Conservation (phyloP, 2,797 vertebrate species). For the Tenualosa ilisha region DNA sequence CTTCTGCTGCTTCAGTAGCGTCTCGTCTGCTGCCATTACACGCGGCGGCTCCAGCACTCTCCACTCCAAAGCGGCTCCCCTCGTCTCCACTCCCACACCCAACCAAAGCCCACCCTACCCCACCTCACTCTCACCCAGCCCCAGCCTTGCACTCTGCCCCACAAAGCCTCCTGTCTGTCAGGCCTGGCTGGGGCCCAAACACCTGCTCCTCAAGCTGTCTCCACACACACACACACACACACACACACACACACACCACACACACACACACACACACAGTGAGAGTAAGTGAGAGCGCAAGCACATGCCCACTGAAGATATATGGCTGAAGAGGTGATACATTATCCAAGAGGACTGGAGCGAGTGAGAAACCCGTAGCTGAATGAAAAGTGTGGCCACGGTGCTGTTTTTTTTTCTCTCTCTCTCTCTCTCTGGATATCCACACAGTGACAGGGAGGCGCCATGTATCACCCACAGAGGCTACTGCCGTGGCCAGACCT, state of each 20-base stretch:
- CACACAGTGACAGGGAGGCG: neutral
- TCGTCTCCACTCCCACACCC: neutral
- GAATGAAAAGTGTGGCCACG: constrained; percentile 9
- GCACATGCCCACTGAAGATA: neutral
- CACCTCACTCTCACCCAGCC: no score
- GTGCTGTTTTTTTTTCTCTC: neutral
- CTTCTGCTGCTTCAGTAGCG: neutral
- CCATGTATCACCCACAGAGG: neutral
- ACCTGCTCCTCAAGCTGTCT: constrained; percentile 70
- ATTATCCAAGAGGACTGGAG: neutral
- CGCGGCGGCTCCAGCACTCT: neutral
- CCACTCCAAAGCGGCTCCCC: neutral
- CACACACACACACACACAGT: neutral
- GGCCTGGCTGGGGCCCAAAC: constrained; percentile 58
- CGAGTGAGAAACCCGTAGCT: neutral
- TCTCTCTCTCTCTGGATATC: neutral
- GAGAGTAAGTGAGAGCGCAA: neutral
- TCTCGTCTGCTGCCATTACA: neutral
- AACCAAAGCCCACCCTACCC: neutral
- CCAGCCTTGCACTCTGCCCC: constrained; percentile 28
- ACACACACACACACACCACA: constrained; percentile 9
- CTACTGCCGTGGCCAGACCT: neutral
- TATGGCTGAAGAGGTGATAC: neutral
- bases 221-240: neutral
- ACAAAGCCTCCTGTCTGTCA: constrained; percentile 39